Percentiles rank a stretch among this genome's conserved stretches.
These are phyloP conservation scores for Drosophila aff. DNA, from an alignment of 1,140 invertebrate genomes.

Conservation along the genomic window DNA sequence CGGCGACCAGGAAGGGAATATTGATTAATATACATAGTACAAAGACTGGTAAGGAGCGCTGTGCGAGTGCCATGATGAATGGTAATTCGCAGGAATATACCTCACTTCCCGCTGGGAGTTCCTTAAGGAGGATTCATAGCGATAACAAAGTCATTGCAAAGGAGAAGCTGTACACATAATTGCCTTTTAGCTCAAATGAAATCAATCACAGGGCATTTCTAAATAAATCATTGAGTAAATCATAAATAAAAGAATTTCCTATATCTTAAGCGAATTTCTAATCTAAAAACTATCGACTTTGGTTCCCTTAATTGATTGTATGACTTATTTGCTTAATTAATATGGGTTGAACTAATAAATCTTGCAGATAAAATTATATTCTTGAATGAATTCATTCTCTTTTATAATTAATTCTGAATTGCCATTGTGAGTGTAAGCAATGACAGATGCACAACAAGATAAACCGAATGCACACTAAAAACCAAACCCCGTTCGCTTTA, in stretches of 20 bases:
- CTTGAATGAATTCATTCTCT: neutral
- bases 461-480: conserved; percentile 15
- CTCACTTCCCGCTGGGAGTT: neutral
- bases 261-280: neutral
- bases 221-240: neutral
- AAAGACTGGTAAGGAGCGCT: conserved; percentile 6
- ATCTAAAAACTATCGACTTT: neutral
- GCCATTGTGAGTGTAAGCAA: neutral
- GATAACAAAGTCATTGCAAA: conserved; percentile 5
- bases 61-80: conserved; percentile 33
- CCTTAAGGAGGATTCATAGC: neutral
- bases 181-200: neutral
- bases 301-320: neutral
- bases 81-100: conserved; percentile 22
- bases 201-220: neutral
- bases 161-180: neutral
- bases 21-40: conserved; percentile 55
- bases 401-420: conserved; percentile 8
- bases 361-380: conserved; percentile 8
- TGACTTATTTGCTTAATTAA: neutral
- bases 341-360: neutral
- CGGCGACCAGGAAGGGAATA: conserved; percentile 30
- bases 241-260: neutral
- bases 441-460: conserved; percentile 16
- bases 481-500: conserved; percentile 9